Conservation (phyloP, 2,888 invertebrate species). For the Coelinius sp. region DNA sequence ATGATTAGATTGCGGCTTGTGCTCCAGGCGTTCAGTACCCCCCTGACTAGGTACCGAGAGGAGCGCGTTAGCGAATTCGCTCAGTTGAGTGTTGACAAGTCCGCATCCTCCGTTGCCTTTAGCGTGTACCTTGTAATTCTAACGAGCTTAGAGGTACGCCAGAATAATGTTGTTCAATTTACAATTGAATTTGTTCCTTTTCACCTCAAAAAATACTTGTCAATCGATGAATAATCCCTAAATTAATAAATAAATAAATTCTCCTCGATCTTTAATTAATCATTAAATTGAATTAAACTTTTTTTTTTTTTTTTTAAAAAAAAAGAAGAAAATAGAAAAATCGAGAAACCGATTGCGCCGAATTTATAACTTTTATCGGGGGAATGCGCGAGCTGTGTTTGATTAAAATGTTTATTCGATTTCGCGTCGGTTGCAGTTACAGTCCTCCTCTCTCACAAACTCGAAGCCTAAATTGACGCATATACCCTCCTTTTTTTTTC, state of each 20-base stretch:
- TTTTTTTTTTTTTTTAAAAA: not conserved
- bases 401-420: constrained; percentile 50
- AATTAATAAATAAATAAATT: not conserved
- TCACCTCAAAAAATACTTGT: not conserved
- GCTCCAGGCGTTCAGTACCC: constrained; percentile 57
- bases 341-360: constrained; percentile 10
- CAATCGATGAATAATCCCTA: not conserved
- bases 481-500: constrained; percentile 1
- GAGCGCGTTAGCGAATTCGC: constrained; percentile 64
- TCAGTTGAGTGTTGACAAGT: constrained; percentile 68
- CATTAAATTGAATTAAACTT: no score
- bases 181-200: not conserved
- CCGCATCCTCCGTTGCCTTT: constrained; percentile 64
- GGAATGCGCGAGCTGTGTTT: constrained; percentile 41
- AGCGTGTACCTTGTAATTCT: constrained; percentile 64
- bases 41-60: constrained; percentile 61
- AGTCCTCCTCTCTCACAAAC: not conserved
- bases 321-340: not conserved
- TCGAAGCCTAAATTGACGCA: not conserved
- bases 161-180: not conserved
- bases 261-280: no score
- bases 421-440: constrained; percentile 43
- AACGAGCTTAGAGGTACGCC: constrained; percentile 63
- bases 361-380: constrained; percentile 46
- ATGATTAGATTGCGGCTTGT: constrained; percentile 69